phyloP scores from a whole-genome alignment of 53 echinoderm and acorn worm genomes.

The Paracentrotus lividus region DNA sequence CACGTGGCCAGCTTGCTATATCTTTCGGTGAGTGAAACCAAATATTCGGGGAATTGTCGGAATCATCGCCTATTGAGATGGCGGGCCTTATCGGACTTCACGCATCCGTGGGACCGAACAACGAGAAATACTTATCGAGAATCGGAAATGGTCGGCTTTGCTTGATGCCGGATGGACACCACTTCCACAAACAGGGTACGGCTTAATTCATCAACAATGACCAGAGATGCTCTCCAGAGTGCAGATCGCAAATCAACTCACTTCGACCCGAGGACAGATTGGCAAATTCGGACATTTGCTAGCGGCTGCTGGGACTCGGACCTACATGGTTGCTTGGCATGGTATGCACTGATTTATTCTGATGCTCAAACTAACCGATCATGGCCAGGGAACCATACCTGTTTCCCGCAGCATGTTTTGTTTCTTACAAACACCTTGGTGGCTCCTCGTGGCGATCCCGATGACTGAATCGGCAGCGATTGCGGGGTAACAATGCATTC shows the following conservation, averaged over 20 bases:
- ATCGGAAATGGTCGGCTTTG: conserved; percentile 71
- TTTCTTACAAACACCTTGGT: conserved; percentile 82
- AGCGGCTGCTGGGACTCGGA: too few species aligned
- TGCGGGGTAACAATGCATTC: conserved; percentile 69
- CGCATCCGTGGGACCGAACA: conserved; percentile 76
- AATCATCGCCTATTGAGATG: conserved; percentile 78
- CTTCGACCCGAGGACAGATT: too few species aligned
- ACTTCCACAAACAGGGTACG: conserved; percentile 80
- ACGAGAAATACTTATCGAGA: conserved; percentile 80
- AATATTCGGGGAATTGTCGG: conserved; percentile 72
- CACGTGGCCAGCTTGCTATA: conserved; percentile 81
- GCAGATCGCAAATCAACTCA: conserved; percentile 59
- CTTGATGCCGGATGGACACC: conserved; percentile 77
- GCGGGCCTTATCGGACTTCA: conserved; percentile 86
- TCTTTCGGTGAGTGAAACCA: conserved; percentile 78
- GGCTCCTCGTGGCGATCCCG: conserved; percentile 71
- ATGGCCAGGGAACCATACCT: conserved; percentile 84
- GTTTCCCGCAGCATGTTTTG: conserved; percentile 73
- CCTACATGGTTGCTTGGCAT: too few species aligned
- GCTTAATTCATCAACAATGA: conserved; percentile 81
- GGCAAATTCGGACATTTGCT: too few species aligned
- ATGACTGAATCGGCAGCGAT: conserved; percentile 60
- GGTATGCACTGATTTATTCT: conserved; percentile 73
- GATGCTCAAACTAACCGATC: conserved; percentile 70
- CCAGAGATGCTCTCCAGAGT: conserved; percentile 74